Evolutionary conservation across 2,797 vertebrate species (phyloP), one percentile per base, ranked within the genome.

Genomic region (Sebastes matsubarae): DNA sequence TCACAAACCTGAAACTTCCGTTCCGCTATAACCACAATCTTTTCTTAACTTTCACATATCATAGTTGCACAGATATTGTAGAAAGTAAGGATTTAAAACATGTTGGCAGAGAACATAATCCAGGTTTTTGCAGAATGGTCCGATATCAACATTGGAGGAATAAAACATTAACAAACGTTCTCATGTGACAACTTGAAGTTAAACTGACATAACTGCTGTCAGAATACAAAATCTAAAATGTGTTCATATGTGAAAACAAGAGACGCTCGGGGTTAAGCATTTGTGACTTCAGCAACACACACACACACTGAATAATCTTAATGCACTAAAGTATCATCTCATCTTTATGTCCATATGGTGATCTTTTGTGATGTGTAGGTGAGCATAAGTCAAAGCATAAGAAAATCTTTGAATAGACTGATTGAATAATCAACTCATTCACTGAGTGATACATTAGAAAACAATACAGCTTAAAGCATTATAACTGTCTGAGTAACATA

Each of bases 371-470:
- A 29, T 63, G 46, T 38, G 24, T 42, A 25, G 50, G 18, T 11
- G 4, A 20, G 46, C 59, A 13, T 54, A 27, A 63, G 30, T 20
- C 68, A 58, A 46, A 61, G 18, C 25, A 27, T 4, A 34, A 57
- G 20, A 71, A 30, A 16, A 66, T 34, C 30, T 11, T 79, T 42
- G 13, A 12, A 59, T 34, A 11, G 38, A 5, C 34, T 46, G 46
- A 64, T 52, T 24, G 30, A 50, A 50, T 59, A 54, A 75, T 72
- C 9, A 61, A 12, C 25, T 72, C 12, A 68, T 60, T 63, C 36
- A 65, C 22, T 50, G 25, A 38, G 42, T 67, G 42, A 71, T 68
- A 24, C 42, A 79, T 80, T 71, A 72, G 29, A 60, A 69, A 69
- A 76, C 27, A 68, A 55, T 32, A 20, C 46, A 68, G 42, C 32